phyloP scores from a whole-genome alignment of 53 echinoderm and acorn worm genomes.

The Temnopleurus reevesii region DNA sequence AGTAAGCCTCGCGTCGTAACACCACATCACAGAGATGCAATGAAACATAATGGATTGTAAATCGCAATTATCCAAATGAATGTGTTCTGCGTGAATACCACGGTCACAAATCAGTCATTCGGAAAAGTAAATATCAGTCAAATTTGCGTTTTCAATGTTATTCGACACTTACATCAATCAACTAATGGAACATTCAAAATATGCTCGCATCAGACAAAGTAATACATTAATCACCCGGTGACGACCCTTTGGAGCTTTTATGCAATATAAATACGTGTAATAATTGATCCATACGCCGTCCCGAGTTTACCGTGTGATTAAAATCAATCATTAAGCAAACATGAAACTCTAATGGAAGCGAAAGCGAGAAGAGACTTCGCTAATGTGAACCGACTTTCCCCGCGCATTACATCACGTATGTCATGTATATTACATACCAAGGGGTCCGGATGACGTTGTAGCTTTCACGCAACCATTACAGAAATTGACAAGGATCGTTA shows the following conservation, averaged over 20 bases:
- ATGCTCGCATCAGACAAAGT: background rate
- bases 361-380: background rate
- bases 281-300: background rate
- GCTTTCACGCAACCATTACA: background rate
- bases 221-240: background rate
- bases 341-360: background rate
- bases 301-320: background rate
- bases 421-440: too few species aligned
- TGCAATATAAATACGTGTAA: too few species aligned
- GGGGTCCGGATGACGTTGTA: background rate
- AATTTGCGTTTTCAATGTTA: background rate
- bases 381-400: background rate
- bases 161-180: background rate
- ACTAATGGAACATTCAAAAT: too few species aligned
- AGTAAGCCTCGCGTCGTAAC: too few species aligned
- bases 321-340: slow-evolving; percentile 25
- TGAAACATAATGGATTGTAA: too few species aligned
- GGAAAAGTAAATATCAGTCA: background rate
- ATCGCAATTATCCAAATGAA: too few species aligned
- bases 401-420: too few species aligned
- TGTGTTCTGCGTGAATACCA: too few species aligned
- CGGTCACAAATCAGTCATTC: background rate
- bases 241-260: background rate
- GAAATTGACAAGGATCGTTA: background rate
- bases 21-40: too few species aligned